Evolutionary conservation across 2,888 invertebrate genomes (phyloP).

Genomic region (Leptinotarsa tumamoca): DNA sequence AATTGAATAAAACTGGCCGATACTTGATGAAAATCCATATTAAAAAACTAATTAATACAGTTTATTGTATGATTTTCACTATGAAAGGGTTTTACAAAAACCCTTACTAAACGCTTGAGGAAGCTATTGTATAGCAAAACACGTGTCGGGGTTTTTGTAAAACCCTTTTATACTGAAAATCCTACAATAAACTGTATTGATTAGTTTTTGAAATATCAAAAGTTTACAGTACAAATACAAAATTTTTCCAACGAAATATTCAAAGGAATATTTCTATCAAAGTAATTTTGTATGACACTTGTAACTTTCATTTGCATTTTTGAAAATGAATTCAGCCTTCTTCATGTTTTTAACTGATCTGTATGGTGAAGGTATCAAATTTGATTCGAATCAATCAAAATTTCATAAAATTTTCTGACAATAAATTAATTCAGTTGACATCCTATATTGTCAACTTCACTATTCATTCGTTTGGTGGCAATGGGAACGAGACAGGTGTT

Average conservation of each 20-base stretch:
- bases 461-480: background rate
- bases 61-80: no score
- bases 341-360: background rate
- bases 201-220: background rate
- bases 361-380: background rate
- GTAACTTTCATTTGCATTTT: background rate
- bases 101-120: no score
- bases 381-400: background rate
- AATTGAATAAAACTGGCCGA: no score
- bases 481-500: conserved; percentile 22
- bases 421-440: background rate
- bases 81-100: no score
- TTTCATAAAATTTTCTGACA: background rate
- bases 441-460: background rate
- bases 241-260: background rate
- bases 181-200: no score
- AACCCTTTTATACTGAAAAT: no score
- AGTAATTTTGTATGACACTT: background rate
- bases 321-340: background rate
- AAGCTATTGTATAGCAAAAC: no score
- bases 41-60: no score
- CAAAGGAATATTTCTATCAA: background rate
- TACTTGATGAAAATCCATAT: no score
- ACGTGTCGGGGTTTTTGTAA: no score
- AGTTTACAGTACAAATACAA: background rate